Conservation (phyloP, 1,140 invertebrate genomes). For the Drosophila pallidifrons region DNA sequence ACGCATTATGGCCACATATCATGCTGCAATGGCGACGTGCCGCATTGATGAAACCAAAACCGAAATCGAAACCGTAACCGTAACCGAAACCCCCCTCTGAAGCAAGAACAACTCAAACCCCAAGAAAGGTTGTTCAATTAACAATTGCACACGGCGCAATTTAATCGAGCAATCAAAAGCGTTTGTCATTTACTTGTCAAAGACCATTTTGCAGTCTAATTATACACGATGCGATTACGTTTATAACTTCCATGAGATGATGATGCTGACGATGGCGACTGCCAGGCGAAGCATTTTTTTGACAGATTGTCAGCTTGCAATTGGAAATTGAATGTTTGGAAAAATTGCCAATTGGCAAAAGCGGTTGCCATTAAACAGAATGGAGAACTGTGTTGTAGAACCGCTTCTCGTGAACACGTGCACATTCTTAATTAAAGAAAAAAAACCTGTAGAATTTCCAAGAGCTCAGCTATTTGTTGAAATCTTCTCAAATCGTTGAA, state of each 20-base stretch:
- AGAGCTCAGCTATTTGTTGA: constrained; percentile 14
- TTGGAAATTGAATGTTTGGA: constrained; percentile 25
- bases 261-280: constrained; percentile 25
- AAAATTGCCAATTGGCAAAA: constrained; percentile 31
- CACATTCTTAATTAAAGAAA: constrained; percentile 66
- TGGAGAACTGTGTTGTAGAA: constrained; percentile 5
- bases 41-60: constrained; percentile 48
- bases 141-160: constrained; percentile 68
- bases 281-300: constrained; percentile 46
- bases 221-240: constrained; percentile 44
- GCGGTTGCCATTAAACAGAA: constrained; percentile 2
- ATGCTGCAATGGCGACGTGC: constrained; percentile 54
- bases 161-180: constrained; percentile 82
- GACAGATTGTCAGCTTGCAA: constrained; percentile 42
- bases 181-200: constrained; percentile 82
- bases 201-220: constrained; percentile 71
- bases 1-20: constrained; percentile 78
- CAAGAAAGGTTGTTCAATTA: constrained; percentile 56
- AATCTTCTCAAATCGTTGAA: not conserved
- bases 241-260: not conserved
- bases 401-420: constrained; percentile 57
- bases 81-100: not conserved
- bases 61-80: constrained; percentile 21
- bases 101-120: not conserved
- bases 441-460: constrained; percentile 66